These are phyloP conservation scores for Alloscopus bannaensis DNA, from an alignment of 2,888 invertebrate genomes.

Conservation along the genomic window DNA sequence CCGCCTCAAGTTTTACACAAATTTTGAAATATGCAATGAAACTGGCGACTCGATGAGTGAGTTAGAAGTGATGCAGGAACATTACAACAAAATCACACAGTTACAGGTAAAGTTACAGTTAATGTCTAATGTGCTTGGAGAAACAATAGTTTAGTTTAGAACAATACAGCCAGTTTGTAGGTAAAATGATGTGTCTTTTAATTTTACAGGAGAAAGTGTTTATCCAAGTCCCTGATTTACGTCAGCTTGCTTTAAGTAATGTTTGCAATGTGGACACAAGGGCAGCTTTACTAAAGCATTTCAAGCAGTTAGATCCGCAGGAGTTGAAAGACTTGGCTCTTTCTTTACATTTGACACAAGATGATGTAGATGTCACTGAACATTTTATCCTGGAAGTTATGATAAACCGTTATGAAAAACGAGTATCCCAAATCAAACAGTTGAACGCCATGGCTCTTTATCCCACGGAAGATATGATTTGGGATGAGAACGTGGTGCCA, in stretches of 20 bases:
- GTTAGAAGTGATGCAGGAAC: conserved; percentile 93
- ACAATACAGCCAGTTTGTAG: neutral
- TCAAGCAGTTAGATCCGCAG: conserved; percentile 77
- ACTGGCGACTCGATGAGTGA: conserved; percentile 96
- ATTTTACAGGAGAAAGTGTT: conserved; percentile 90
- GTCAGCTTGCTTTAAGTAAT: conserved; percentile 92
- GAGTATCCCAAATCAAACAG: conserved; percentile 94
- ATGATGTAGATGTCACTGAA: conserved; percentile 83
- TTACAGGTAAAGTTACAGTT: conserved; percentile 82
- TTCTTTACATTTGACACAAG: conserved; percentile 90
- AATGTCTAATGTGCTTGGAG: neutral
- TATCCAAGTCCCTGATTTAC: conserved; percentile 90
- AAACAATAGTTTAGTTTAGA: neutral
- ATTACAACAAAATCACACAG: conserved; percentile 94
- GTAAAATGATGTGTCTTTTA: neutral
- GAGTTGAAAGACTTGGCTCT: conserved; percentile 91
- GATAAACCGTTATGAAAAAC: conserved; percentile 91
- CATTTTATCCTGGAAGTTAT: conserved; percentile 90
- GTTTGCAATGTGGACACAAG: conserved; percentile 97
- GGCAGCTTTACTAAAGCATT: conserved; percentile 88
- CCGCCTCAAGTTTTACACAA: conserved; percentile 96
- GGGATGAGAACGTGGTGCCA: conserved; percentile 99
- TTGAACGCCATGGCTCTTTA: conserved; percentile 99
- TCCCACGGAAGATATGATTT: conserved; percentile 97
- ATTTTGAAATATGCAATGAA: conserved; percentile 98